Percentiles rank a stretch among this genome's conserved stretches.
Conservation (phyloP, 1,140 invertebrate species). For the Steinernema khuongi region DNA sequence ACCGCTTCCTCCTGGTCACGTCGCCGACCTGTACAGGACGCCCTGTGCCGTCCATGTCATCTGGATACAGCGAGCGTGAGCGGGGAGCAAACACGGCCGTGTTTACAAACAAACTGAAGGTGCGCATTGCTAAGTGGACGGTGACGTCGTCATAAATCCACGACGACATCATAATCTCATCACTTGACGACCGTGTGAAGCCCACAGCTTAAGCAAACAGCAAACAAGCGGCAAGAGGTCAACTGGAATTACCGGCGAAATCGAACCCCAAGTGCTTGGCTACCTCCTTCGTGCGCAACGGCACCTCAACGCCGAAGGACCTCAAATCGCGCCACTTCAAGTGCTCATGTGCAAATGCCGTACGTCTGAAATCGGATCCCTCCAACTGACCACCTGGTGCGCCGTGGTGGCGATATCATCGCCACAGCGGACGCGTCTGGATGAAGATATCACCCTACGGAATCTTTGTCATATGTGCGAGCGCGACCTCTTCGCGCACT, state of each 20-base stretch:
- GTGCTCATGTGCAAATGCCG: background rate
- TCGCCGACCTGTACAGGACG: background rate
- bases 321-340: background rate
- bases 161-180: slow-evolving; percentile 10
- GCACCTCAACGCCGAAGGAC: background rate
- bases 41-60: background rate
- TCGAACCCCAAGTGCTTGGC: background rate
- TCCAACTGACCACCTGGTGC: slow-evolving; percentile 14
- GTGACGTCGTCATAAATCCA: slow-evolving; percentile 12
- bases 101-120: slow-evolving; percentile 3
- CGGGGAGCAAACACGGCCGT: background rate
- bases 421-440: background rate
- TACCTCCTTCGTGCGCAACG: background rate
- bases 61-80: background rate
- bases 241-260: slow-evolving; percentile 2
- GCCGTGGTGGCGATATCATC: background rate
- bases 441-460: slow-evolving; percentile 5
- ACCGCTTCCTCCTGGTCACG: background rate
- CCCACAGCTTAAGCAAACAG: slow-evolving; percentile 7
- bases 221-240: background rate
- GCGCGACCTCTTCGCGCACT: background rate
- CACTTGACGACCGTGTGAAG: slow-evolving; percentile 16
- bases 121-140: background rate
- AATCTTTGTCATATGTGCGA: slow-evolving; percentile 1
- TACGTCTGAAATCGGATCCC: slow-evolving; percentile 9